Conservation (phyloP, 2,797 vertebrate species). For the Eremophila alpestris region DNA sequence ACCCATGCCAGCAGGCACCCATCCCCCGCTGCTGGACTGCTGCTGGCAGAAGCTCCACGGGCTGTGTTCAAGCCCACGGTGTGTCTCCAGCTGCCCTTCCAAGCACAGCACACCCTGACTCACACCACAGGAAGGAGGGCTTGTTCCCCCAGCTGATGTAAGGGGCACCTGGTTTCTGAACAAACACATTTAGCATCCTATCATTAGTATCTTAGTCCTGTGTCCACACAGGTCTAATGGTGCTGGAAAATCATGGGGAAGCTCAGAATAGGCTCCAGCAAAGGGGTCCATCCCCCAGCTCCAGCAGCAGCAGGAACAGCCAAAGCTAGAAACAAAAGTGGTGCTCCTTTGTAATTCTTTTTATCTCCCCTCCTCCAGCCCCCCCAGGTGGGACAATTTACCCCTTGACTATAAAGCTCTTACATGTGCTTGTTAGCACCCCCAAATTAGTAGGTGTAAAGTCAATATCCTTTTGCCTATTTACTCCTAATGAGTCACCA, state of each 20-base stretch:
- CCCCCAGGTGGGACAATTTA: slow-evolving; percentile 50
- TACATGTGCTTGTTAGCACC: slow-evolving; percentile 63
- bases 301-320: neutral
- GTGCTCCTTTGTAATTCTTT: slow-evolving; percentile 27
- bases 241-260: neutral
- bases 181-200: neutral
- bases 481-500: slow-evolving; percentile 58
- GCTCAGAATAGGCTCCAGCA: neutral
- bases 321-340: neutral
- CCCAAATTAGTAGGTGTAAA: slow-evolving; percentile 64
- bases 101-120: neutral
- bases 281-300: neutral
- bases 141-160: neutral
- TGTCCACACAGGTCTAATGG: neutral
- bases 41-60: neutral
- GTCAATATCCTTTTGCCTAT: slow-evolving; percentile 63
- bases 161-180: neutral
- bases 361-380: slow-evolving; percentile 23
- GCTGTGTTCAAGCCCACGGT: neutral
- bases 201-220: neutral
- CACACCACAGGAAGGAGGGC: neutral
- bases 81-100: no score
- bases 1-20: fast-evolving
- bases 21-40: neutral
- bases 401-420: slow-evolving; percentile 21